Evolutionary conservation across 2,797 vertebrate species (phyloP).

Genomic region (Platalea minor): DNA sequence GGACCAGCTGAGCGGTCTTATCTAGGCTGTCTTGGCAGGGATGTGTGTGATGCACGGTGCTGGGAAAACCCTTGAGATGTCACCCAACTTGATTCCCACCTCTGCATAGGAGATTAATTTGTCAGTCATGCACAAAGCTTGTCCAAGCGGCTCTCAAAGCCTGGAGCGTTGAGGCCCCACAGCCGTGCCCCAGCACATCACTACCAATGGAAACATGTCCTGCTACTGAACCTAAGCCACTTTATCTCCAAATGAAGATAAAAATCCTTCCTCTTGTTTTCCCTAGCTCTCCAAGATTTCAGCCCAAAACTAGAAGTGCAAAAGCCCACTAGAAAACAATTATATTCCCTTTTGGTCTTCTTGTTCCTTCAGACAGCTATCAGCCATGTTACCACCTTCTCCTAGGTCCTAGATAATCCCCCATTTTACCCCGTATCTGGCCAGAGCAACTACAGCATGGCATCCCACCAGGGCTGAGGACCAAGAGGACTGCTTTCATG

Average conservation of each 20-base stretch:
- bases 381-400: background rate
- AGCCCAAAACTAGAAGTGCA: background rate
- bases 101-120: background rate
- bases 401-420: background rate
- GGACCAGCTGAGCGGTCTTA: background rate
- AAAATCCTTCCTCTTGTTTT: background rate
- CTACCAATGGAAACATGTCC: background rate
- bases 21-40: background rate
- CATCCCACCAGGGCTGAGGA: background rate
- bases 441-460: background rate
- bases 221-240: background rate
- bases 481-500: background rate
- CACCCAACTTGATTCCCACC: background rate
- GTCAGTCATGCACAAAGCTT: fast-evolving
- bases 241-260: background rate
- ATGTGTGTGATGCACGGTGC: background rate
- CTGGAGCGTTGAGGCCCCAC: background rate
- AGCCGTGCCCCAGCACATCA: background rate
- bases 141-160: background rate
- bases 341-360: background rate
- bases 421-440: background rate
- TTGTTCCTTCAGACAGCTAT: background rate
- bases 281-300: background rate
- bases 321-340: background rate
- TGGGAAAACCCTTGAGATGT: background rate